These are phyloP conservation scores for Rhyacophila evoluta DNA, from an alignment of 2,888 invertebrate species.

Conservation along the genomic window DNA sequence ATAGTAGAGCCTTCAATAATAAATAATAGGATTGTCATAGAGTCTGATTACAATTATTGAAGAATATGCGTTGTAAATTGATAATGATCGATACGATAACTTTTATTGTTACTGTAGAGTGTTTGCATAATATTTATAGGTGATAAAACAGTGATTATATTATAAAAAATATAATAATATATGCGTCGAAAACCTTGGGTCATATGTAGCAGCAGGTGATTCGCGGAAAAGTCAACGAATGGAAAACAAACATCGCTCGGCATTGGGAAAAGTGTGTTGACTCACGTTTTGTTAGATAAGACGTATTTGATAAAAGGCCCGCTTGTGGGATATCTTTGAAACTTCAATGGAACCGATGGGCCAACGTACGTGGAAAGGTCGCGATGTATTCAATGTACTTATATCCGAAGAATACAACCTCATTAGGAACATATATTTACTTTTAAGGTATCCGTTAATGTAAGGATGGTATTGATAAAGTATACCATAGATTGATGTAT, in stretches of 20 bases:
- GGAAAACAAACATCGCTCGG: constrained; percentile 1
- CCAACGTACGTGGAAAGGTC: constrained; percentile 27
- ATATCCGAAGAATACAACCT: background rate
- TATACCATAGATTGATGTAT: background rate
- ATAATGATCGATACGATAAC: no score
- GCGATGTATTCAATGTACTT: background rate
- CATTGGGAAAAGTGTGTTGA: constrained; percentile 27
- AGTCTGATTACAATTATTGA: no score
- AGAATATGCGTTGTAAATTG: no score
- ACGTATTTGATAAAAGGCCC: constrained; percentile 8
- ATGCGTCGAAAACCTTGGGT: background rate
- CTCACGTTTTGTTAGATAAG: constrained; percentile 19
- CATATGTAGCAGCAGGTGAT: background rate
- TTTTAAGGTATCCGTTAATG: background rate
- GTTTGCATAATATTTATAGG: background rate
- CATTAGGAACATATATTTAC: constrained; percentile 7
- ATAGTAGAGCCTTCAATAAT: no score
- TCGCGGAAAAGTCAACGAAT: constrained; percentile 26
- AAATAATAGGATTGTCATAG: no score
- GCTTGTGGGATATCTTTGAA: constrained; percentile 8
- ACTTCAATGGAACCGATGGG: constrained; percentile 33
- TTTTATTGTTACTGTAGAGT: background rate
- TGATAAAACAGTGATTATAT: background rate
- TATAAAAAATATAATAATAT: background rate
- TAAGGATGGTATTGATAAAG: background rate